Conservation (phyloP, 2,888 invertebrate genomes). For the Drosophila siamana region DNA sequence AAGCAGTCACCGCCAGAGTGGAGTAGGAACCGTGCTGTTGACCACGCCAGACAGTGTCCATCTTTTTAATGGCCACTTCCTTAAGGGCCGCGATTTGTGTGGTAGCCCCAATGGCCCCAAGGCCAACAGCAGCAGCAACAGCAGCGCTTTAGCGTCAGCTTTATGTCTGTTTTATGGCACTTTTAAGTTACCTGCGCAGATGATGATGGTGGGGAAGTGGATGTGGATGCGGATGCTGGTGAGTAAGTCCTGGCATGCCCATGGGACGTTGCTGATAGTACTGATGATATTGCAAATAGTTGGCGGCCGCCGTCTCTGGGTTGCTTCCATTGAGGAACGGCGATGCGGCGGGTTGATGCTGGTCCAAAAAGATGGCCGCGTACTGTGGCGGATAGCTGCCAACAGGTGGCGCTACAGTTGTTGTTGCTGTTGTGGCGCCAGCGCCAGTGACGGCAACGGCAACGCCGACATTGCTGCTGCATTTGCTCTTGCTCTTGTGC, state of each 20-base stretch:
- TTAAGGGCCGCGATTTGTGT: constrained; percentile 35
- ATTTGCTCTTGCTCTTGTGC: constrained; percentile 68
- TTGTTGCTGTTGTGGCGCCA: constrained; percentile 14
- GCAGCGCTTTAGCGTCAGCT: constrained; percentile 43
- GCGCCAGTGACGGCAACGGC: constrained; percentile 29
- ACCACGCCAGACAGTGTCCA: constrained; percentile 52
- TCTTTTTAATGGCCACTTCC: constrained; percentile 48
- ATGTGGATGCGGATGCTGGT: constrained; percentile 9
- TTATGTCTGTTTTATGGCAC: constrained; percentile 51
- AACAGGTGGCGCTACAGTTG: constrained; percentile 58
- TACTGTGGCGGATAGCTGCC: constrained; percentile 83
- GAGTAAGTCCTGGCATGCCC: constrained; percentile 52
- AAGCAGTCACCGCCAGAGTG: neutral
- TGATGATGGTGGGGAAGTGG: constrained; percentile 40
- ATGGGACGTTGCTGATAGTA: constrained; percentile 74
- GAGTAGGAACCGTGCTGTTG: constrained; percentile 10
- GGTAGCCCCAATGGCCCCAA: constrained; percentile 17
- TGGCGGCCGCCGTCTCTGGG: constrained; percentile 37
- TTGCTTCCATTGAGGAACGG: constrained; percentile 63
- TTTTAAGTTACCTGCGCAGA: constrained; percentile 61
- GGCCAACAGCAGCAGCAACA: constrained; percentile 1
- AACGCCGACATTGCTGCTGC: constrained; percentile 40
- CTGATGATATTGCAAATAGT: constrained; percentile 75
- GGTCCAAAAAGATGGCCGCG: constrained; percentile 83
- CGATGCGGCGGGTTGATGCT: constrained; percentile 63